phyloP scores from a whole-genome alignment of 2,888 invertebrate species.

The Chouioia cunea region DNA sequence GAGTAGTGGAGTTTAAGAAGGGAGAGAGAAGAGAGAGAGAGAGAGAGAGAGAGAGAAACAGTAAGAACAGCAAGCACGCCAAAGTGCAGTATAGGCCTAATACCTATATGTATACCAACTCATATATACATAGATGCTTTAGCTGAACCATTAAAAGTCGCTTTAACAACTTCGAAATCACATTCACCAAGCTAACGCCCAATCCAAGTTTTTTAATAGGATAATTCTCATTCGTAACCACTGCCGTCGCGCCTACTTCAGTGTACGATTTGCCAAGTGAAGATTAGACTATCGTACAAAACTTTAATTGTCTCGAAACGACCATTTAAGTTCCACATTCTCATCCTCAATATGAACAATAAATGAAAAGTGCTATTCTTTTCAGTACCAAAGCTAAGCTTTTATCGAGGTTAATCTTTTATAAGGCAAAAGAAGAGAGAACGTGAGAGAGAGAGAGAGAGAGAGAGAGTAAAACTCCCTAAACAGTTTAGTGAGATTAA shows the following conservation, averaged over 20 bases:
- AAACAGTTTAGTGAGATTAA: background rate
- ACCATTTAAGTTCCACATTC: too few relatives aligned
- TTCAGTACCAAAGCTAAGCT: too few relatives aligned
- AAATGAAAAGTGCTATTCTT: constrained; percentile 31
- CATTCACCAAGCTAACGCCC: constrained; percentile 21
- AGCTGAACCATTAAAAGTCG: constrained; percentile 31
- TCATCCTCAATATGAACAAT: constrained; percentile 1
- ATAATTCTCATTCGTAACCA: constrained; percentile 28
- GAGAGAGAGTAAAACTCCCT: background rate
- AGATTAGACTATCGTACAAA: constrained; percentile 38
- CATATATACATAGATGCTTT: background rate
- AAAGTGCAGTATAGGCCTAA: constrained; percentile 2
- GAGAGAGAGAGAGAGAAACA: too few relatives aligned
- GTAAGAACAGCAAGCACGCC: too few relatives aligned
- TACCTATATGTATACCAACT: background rate
- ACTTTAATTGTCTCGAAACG: background rate
- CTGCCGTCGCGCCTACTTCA: background rate
- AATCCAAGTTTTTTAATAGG: constrained; percentile 38
- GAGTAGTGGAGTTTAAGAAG: constrained; percentile 1
- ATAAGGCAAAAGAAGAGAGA: too few relatives aligned
- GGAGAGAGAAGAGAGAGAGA: background rate
- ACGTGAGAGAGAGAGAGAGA: background rate
- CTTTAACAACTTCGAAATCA: constrained; percentile 39
- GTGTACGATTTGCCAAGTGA: background rate
- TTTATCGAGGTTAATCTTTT: too few relatives aligned